phyloP scores from a whole-genome alignment of 2,113 vertebrate genomes.

The Urocynchramus pylzowi region DNA sequence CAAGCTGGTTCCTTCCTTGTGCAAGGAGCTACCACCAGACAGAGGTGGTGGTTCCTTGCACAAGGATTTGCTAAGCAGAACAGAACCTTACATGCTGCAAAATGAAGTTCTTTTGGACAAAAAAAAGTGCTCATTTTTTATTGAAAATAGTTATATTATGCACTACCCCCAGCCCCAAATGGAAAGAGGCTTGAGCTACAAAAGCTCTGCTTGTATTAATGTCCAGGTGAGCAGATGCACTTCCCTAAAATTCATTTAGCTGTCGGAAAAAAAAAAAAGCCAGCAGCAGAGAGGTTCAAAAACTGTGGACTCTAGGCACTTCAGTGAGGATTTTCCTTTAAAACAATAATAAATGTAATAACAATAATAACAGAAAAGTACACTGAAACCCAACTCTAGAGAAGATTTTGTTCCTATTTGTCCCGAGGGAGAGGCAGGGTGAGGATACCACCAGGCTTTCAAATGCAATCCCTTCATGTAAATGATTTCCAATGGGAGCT shows the following conservation, averaged over 20 bases:
- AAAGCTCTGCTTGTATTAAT: slow-evolving; percentile 33
- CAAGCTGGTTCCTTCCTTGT: too few species aligned
- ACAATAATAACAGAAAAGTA: background rate
- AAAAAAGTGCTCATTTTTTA: background rate
- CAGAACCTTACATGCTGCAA: background rate
- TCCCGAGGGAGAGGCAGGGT: background rate
- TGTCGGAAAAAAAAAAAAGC: background rate
- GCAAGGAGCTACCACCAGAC: too few species aligned
- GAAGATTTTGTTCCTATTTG: slow-evolving; percentile 19
- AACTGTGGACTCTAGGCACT: background rate
- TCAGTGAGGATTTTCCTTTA: background rate
- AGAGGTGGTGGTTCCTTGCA: background rate
- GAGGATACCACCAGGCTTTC: slow-evolving; percentile 23
- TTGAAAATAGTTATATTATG: slow-evolving; percentile 36
- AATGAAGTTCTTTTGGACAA: background rate
- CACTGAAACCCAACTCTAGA: background rate
- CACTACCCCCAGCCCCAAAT: background rate
- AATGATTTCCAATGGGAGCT: slow-evolving; percentile 44
- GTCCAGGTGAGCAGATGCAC: background rate
- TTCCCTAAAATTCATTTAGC: background rate
- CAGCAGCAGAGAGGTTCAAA: slow-evolving; percentile 4
- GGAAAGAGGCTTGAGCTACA: background rate
- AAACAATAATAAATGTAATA: background rate
- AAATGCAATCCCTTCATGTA: background rate
- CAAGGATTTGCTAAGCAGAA: background rate